Conservation (phyloP, 2,113 vertebrate species). For the Sebastes schlegelii region DNA sequence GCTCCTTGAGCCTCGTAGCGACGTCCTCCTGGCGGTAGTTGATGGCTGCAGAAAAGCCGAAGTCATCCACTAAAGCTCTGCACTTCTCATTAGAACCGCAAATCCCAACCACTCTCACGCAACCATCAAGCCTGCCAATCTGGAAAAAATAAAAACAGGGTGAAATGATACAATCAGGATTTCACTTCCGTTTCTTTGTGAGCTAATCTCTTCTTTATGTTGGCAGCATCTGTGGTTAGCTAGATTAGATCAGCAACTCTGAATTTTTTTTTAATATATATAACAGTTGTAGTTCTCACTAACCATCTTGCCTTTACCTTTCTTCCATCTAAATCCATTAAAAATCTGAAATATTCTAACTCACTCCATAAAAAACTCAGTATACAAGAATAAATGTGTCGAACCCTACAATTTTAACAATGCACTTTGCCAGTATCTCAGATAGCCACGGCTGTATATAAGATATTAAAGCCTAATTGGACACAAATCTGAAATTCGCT, state of each 20-base stretch:
- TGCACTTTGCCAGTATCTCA: neutral
- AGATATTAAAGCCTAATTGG: neutral
- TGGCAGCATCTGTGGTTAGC: neutral
- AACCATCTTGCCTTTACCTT: neutral
- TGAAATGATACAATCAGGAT: neutral
- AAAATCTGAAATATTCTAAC: neutral
- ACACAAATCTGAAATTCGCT: neutral
- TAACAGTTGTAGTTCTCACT: neutral
- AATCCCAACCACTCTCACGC: slow-evolving; percentile 91
- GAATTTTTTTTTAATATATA: neutral
- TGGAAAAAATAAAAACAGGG: slow-evolving; percentile 50
- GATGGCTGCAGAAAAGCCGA: slow-evolving; percentile 91
- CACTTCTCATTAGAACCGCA: slow-evolving; percentile 94
- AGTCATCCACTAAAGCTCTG: slow-evolving; percentile 86
- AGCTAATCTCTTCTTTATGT: neutral
- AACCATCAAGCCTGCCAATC: slow-evolving; percentile 93
- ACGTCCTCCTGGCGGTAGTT: slow-evolving; percentile 90
- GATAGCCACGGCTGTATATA: neutral
- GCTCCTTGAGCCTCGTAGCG: slow-evolving; percentile 81
- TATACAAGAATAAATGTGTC: neutral
- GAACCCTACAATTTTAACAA: neutral
- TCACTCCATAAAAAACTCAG: neutral
- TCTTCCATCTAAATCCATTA: neutral
- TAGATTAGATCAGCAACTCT: neutral
- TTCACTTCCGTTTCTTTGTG: neutral